These are phyloP conservation scores for Actinernus sp. DNA, from an alignment of 92 coral and sea anemone species.

Conservation along the genomic window DNA sequence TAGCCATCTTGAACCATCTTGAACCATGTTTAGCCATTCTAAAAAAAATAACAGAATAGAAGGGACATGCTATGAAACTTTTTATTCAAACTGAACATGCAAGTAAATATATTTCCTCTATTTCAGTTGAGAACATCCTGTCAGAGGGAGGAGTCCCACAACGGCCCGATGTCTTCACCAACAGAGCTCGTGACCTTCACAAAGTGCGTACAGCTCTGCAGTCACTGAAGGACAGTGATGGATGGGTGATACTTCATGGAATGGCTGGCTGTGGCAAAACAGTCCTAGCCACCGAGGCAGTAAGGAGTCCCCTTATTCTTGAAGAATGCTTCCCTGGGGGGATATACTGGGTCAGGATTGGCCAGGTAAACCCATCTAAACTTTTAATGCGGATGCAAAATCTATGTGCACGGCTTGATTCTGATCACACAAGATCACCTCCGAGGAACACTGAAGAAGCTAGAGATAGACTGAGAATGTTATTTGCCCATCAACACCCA, in stretches of 20 bases:
- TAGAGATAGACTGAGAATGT: conserved; percentile 80
- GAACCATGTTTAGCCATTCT: no score
- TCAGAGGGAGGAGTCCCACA: conserved; percentile 97
- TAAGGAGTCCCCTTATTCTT: conserved; percentile 61
- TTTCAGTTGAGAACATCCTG: conserved; percentile 83
- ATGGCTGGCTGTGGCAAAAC: conserved; percentile 99
- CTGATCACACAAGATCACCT: conserved; percentile 76
- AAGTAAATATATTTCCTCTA: not conserved
- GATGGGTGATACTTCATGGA: conserved; percentile 97
- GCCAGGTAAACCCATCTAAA: conserved; percentile 85
- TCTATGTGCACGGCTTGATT: conserved; percentile 85
- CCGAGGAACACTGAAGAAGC: conserved; percentile 96
- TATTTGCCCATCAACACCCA: conserved; percentile 94
- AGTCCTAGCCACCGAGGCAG: conserved; percentile 88
- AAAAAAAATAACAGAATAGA: no score
- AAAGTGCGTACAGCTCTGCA: conserved; percentile 84
- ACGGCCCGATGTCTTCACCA: conserved; percentile 82
- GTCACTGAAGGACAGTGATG: conserved; percentile 79
- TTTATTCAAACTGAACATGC: no score
- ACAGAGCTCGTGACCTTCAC: conserved; percentile 83
- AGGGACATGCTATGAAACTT: no score
- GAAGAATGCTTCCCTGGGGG: conserved; percentile 94
- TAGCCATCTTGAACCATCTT: no score
- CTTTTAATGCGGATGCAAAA: conserved; percentile 97
- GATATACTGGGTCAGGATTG: conserved; percentile 89